Conservation (phyloP, 2,888 invertebrate genomes). For the Idaea aversata region DNA sequence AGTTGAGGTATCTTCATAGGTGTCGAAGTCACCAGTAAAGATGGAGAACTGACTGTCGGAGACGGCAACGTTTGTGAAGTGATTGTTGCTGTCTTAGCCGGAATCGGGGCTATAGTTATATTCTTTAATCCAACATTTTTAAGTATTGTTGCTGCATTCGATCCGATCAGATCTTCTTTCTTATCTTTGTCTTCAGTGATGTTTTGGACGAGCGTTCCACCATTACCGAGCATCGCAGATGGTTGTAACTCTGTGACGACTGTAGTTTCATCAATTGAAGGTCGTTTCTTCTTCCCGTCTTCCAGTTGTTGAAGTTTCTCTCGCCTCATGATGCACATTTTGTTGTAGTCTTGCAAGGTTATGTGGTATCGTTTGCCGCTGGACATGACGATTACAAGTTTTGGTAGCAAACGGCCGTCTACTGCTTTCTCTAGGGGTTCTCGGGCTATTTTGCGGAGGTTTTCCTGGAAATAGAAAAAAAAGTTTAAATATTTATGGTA, state of each 20-base stretch:
- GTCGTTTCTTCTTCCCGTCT: conserved; percentile 58
- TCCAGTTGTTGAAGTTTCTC: conserved; percentile 83
- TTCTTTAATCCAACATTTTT: conserved; percentile 75
- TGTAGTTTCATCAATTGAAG: conserved; percentile 42
- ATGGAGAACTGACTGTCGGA: conserved; percentile 49
- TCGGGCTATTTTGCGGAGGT: conserved; percentile 59
- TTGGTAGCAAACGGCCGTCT: conserved; percentile 81
- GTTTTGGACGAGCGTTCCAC: conserved; percentile 60
- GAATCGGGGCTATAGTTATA: conserved; percentile 73
- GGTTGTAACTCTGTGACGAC: conserved; percentile 66
- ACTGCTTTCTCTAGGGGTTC: conserved; percentile 79
- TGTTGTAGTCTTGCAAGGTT: conserved; percentile 88
- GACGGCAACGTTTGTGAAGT: conserved; percentile 53
- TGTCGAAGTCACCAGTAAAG: conserved; percentile 51
- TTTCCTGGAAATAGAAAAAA: conserved; percentile 52
- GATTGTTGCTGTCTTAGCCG: conserved; percentile 63
- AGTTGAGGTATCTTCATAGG: conserved; percentile 59
- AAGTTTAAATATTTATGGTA: too few relatives aligned
- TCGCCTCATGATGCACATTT: conserved; percentile 86
- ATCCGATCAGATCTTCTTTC: conserved; percentile 50
- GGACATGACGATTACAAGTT: conserved; percentile 86
- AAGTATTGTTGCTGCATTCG: conserved; percentile 67
- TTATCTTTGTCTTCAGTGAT: conserved; percentile 46
- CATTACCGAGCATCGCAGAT: conserved; percentile 62
- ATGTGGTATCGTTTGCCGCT: conserved; percentile 90